Conservation (phyloP, 2,113 vertebrate species). For the human region GRCh38 chr9:5489001-5489500, state of each 20-base stretch:
- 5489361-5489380: conserved; percentile 30
- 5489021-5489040: neutral
- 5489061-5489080: neutral
- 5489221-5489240: neutral
- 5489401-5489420: neutral
- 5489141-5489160: neutral
- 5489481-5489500: neutral
- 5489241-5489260: neutral
- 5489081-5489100: neutral
- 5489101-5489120: neutral
- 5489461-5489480: neutral
- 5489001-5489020: neutral
- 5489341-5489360: neutral
- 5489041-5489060: neutral
- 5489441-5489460: neutral
- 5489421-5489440: neutral
- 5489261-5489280: neutral
- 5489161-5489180: neutral
- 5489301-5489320: neutral
- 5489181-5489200: neutral
- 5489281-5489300: neutral
- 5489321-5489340: neutral
- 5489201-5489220: neutral
- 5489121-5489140: neutral
- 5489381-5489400: conserved; percentile 36